Conservation (phyloP, 2,113 vertebrate genomes). For the Coryphaenoides rupestris region DNA sequence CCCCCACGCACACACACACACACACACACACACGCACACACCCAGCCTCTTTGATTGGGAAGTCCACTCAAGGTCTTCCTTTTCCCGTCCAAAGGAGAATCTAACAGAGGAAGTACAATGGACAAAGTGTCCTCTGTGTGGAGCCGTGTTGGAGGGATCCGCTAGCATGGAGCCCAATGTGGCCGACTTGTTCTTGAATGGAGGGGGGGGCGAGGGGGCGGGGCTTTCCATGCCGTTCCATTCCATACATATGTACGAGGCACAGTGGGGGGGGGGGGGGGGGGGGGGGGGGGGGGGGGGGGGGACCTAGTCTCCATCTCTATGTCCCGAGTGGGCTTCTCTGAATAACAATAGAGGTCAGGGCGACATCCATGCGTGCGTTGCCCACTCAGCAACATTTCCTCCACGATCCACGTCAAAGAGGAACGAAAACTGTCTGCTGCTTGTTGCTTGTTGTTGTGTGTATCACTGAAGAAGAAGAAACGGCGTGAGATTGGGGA, state of each 20-base stretch:
- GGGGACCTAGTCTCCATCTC: no score
- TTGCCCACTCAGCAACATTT: conserved; percentile 51
- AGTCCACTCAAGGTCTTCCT: conserved; percentile 49
- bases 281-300: no score
- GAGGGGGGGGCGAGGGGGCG: neutral
- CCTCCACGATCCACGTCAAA: neutral
- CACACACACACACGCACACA: neutral
- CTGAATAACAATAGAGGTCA: conserved; percentile 62
- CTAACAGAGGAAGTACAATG: conserved; percentile 57
- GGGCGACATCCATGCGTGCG: conserved; percentile 48
- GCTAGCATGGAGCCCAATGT: conserved; percentile 41
- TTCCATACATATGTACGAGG: conserved; percentile 65
- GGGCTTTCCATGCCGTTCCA: conserved; percentile 30
- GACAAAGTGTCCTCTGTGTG: conserved; percentile 45
- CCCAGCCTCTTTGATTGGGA: conserved; percentile 34
- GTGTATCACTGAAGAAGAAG: no score
- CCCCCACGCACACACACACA: neutral
- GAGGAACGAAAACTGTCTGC: no score
- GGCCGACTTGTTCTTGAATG: conserved; percentile 43
- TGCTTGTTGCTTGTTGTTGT: neutral
- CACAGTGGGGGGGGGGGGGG: conserved; percentile 53
- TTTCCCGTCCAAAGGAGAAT: conserved; percentile 40
- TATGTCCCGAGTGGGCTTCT: conserved; percentile 47
- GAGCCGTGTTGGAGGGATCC: conserved; percentile 39
- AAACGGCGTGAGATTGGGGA: conserved; percentile 7